Percentiles rank a stretch among this genome's conserved stretches.
Evolutionary conservation across 2,888 invertebrate genomes (phyloP).

Genomic region (Podabrus alpinus): DNA sequence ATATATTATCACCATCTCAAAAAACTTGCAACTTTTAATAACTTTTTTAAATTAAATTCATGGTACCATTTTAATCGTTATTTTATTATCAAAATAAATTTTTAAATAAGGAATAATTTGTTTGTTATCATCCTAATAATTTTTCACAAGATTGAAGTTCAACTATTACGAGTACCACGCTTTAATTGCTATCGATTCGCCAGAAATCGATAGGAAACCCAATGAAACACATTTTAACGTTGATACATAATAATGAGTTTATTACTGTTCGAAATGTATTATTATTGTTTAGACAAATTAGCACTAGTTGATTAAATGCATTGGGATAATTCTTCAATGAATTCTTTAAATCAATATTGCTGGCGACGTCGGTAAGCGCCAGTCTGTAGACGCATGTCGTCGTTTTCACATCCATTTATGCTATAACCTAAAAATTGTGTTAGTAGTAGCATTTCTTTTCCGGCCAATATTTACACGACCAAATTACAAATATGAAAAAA

Average conservation of each 20-base stretch:
- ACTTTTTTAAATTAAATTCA: too few relatives aligned
- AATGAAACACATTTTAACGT: background rate
- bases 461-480: slow-evolving; percentile 1
- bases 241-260: background rate
- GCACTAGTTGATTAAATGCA: background rate
- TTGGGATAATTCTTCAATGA: slow-evolving; percentile 16
- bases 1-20: too few relatives aligned
- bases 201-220: background rate
- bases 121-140: background rate
- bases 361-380: slow-evolving; percentile 41
- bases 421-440: slow-evolving; percentile 45
- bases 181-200: background rate
- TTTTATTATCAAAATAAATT: too few relatives aligned
- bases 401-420: slow-evolving; percentile 43
- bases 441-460: slow-evolving; percentile 3
- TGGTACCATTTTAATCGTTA: background rate
- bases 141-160: background rate
- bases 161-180: background rate
- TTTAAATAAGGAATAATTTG: too few relatives aligned
- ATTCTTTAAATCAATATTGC: slow-evolving; percentile 35
- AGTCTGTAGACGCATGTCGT: slow-evolving; percentile 48
- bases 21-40: too few relatives aligned
- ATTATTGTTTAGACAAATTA: background rate
- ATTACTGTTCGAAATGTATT: background rate
- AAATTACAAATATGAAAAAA: background rate